Base-by-base conservation (phyloP, 2,797 vertebrate genomes). In the Pseudochirops corinnae region DNA sequence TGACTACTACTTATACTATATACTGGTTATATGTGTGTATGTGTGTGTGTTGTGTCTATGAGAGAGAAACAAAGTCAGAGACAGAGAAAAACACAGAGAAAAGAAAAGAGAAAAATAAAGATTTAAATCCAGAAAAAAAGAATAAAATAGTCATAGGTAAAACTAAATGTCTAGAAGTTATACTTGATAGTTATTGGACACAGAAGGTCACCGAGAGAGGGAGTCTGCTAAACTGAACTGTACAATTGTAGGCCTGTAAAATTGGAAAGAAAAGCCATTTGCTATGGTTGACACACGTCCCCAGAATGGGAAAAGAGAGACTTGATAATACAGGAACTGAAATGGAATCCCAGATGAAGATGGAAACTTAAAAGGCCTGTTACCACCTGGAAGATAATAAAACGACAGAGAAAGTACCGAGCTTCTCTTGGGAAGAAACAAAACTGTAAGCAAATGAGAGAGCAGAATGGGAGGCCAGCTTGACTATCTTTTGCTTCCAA, bases 331-430 rank as follows among this genome's bases (percentile, higher is more conserved):
- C 58, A 95, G 5, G 33, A 96, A 97, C 14, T 93, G 96, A 98
- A 97, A 87, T 5, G 93, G 56, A 98, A 98, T 96, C 94, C 60
- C 39, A 93, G 57, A 74, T 90, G 90, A 98, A 95, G 57, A 97
- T 52, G n/a, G 96, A 97, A 95, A 93, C 29, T 96, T 93, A 60
- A 93, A 97, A 96, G 96, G 93, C n/a, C 55, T 95, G 29, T 96
- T 97, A 95, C 74, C 94, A 95, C 58, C 57, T 95, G 92, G 55
- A 97, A 97, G 2, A 55, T n/a, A 93, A 92, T 90, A 92, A 97
- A 97, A 96, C 90, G 9, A 18, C 21, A 53, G 57, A 55, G 93
- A 56, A 96, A 94, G 96, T 90, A 6, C 31, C 57, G 92, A 26
- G 28, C 90, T 96, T 90, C 58, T 93, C 53, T 94, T 93, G 90